Base-by-base conservation (phyloP, 1,140 invertebrate genomes). In the Halictus rubicundus region DNA sequence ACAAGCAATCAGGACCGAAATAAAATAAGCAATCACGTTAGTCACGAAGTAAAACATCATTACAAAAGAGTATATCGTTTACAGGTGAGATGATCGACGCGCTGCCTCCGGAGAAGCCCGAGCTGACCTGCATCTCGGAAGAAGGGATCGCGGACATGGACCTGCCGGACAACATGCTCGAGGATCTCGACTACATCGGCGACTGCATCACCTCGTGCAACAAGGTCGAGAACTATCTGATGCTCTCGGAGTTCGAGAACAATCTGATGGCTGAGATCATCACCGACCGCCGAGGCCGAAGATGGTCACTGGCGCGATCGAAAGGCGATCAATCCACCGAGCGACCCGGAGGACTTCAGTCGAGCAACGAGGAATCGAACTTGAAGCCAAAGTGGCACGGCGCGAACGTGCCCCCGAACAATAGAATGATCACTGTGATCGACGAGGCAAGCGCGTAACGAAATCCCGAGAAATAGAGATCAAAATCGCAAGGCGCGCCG, bases 121-220 rank as follows among this genome's bases (percentile, higher is more conserved):
- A 97, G 90, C 93, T 97, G 59, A 98, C 97, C 3, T 97, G 97
- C 89, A 98, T 98, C 86, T 97, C 96, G 8, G 97, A 98, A 89
- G 97, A 97, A 89, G 96, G 96, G 54, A 96, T 97, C 39, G 96
- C 96, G 1, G 96, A 97, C 88, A 96, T 97, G 94, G 96, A 97
- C 92, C 94, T 97, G 72, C 96, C 96, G 0, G 96, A 97, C 87
- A 96, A 97, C 92, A 91, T 97, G 46, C 93, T 97, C 6, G 96
- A 97, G 80, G 96, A 97, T 84, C 93, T 97, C 59, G 96, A 97
- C 85, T 97, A 96, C 83, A 96, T 96, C 72, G 96, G 96, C 32
- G 97, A 97, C 87, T 97, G 96, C 91, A 97, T 97, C 89, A 97
- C 97, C 66, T 97, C 97, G 39, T 97, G 97, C 92, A 97, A 97